Base-by-base conservation (phyloP, 2,113 vertebrate species). In the Salvelinus namaycush region DNA sequence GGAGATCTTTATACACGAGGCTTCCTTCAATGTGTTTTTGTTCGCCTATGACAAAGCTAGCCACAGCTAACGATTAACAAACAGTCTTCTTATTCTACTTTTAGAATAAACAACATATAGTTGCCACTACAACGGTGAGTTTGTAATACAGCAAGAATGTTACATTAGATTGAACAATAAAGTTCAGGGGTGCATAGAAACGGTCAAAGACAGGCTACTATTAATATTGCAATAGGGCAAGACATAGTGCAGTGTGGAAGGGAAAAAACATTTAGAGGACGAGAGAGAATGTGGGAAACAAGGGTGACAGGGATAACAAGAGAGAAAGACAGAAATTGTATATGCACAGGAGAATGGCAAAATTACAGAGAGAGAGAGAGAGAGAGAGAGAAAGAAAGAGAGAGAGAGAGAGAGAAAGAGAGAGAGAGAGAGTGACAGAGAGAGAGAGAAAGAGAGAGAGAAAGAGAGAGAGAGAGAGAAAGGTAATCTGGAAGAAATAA, bases 401-500 rank as follows among this genome's bases (percentile, higher is more conserved):
- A 44, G 57, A 76, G 75, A 91, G 87, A 89, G 49, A 64, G 22
- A 73, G 39, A 77, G 84, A 83, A 79, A 80, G 51, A 44, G 57
- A 76, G 75, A 91, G 87, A 89, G 87, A 92, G 90, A 31, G 0
- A 31, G 77, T 14, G 65, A 79, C 64, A 91, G 88, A 89, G 87
- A 92, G 91, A 86, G 59, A 77, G 83, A 83, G 79, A 80, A 31
- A 44, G 57, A 76, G 74, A 91, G 88, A 89, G 87, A 92, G 91
- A 86, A 88, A 90, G 85, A 27, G 27, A 29, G 29, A 29, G 0
- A 29, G 29, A 31, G 4, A 31, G 29, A 31, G 4, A 86, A 88
- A 90, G 85, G 82, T 93, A 93, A 95, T 95, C 91, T 93, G 89
- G 89, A 88, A 88, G 92, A 94, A 95, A 95, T 93, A 92, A 93